Evolutionary conservation across 2,888 invertebrate species (phyloP), one percentile per base, ranked within the genome.

Genomic region (Pseudococcus viburni): DNA sequence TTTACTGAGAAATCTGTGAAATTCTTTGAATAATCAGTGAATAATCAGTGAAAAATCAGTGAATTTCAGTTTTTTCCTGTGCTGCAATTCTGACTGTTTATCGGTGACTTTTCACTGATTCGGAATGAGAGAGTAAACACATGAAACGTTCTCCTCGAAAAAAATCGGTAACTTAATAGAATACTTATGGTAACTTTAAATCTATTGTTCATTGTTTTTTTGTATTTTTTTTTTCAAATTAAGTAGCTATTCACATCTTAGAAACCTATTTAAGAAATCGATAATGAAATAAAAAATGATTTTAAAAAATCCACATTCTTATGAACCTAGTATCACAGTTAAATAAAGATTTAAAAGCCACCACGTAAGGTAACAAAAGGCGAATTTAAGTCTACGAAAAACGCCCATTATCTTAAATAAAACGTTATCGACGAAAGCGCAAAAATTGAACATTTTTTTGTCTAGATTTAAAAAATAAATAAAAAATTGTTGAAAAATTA

Each of bases 371-470:
- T 12, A 73, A 73, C 33, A 73, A 73, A 73, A 12, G 4, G 68
- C 68, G 33, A 73, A 73, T 73, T 73, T 73, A 73, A 73, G 11
- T 33, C 15, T 73, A 73, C 12, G n/a, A 33, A 33, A 73, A 33
- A 73, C 26, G 26, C 68, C 11, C 11, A 3, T 73, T 9, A 73
- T 15, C 33, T 73, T 73, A 12, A 3, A 33, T 9, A 22, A 73
- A 73, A 15, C n/a, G 0, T 33, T 73, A 73, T 22, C 22, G 11
- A 73, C 0, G 33, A 73, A 73, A 15, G 33, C 9, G 15, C 68
- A 73, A 73, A 73, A 22, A 73, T 73, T 73, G 68, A 73, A 73
- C 68, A 73, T 73, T 73, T 64, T 64, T 73, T 33, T 8, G 7
- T 26, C 11, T 73, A 73, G 33, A 0, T 73, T 73, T 5, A 19